Evolutionary conservation across 2,797 vertebrate genomes (phyloP), one percentile per base, ranked within the genome.

Genomic region (Chaetophractus vellerosus): DNA sequence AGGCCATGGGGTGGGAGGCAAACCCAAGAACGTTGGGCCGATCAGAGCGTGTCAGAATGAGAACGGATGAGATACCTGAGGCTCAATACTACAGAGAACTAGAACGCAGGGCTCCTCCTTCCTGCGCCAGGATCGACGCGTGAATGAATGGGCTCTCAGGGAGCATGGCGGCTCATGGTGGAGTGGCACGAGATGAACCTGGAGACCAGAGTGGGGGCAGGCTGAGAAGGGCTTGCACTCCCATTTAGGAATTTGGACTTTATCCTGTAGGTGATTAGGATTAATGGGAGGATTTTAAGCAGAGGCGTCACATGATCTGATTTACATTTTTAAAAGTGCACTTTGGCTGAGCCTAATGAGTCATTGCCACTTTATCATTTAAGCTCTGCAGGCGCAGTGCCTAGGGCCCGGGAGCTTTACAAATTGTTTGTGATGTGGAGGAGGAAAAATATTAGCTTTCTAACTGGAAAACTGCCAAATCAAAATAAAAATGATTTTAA

Each of bases 401-500:
- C 7, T 15, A 24, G 50, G 31, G 45, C 4, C 33, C 23, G 6
- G 5, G 36, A 19, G 11, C 14, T 80, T 83, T 59, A 57, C 7
- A 24, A 74, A 48, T 38, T 87, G 48, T 52, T 64, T 63, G 68
- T 84, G 75, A 92, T 18, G 8, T 16, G 19, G 11, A 8, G 36
- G 36, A 57, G 50, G 41, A 85, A 68, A 93, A 66, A 93, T 89
- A 82, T 24, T 48, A 63, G 2, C 41, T 69, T 78, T 9, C 12
- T 69, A n/a, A 66, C 14, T 84, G 71, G 18, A 95, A 88, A 88
- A 6, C 28, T 79, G 45, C 52, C 41, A 75, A 71, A 50, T 93
- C 52, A 90, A 90, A 96, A 81, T 88, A 79, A 71, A 90, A 86
- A 72, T 55, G 52, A 91, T 93, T 96, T 89, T 76, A 90, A 94